Percentiles rank a stretch among this genome's conserved stretches.
Evolutionary conservation across 2,797 vertebrate genomes (phyloP).

Genomic region (Anguilla obscura): DNA sequence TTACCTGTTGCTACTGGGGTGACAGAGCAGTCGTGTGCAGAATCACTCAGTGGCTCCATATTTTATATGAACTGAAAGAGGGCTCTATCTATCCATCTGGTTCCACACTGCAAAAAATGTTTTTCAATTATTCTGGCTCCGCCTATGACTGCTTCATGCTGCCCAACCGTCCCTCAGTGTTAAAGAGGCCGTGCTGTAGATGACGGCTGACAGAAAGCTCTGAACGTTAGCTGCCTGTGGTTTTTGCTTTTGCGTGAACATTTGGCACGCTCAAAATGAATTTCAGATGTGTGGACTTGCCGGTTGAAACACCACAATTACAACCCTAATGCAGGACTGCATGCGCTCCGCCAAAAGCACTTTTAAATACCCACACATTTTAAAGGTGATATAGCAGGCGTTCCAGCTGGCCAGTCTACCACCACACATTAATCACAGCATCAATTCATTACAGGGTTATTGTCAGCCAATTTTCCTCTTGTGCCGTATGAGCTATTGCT

Average conservation of each 20-base stretch:
- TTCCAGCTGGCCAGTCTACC: neutral
- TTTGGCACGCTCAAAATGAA: neutral
- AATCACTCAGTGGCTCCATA: neutral
- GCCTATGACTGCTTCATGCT: neutral
- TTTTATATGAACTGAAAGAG: neutral
- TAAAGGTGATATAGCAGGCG: neutral
- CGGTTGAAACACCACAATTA: neutral
- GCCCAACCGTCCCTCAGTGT: neutral
- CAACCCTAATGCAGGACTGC: neutral
- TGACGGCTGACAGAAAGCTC: neutral
- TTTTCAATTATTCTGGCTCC: neutral
- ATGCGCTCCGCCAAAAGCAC: neutral
- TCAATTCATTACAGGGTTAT: no score
- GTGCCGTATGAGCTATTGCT: no score
- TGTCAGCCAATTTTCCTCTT: no score
- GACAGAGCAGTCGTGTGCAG: neutral
- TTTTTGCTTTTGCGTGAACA: neutral
- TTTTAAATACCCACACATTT: neutral
- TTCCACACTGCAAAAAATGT: neutral
- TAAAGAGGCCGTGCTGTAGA: neutral
- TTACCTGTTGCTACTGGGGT: neutral
- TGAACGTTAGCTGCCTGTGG: neutral
- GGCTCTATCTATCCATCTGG: neutral
- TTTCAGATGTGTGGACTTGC: neutral
- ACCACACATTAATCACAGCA: no score